Percentiles rank a stretch among this genome's conserved stretches.
Conservation (phyloP, 64 coral and sea anemone species). For the Catalaphyllia jardinei region DNA sequence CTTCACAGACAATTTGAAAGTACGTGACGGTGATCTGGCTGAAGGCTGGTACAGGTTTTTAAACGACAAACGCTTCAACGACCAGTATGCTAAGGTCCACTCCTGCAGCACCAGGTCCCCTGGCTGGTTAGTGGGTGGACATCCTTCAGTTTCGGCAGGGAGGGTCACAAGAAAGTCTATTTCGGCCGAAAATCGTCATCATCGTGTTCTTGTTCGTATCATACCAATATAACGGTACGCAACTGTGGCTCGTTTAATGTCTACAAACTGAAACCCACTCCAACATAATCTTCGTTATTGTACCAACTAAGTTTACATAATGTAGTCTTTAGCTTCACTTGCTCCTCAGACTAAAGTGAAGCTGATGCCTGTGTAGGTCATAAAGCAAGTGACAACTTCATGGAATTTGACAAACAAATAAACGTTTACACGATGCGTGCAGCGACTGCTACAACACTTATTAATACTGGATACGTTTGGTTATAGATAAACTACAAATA, state of each 20-base stretch:
- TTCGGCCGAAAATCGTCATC: constrained; percentile 20
- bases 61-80: constrained; percentile 23
- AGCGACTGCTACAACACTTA: too few species aligned
- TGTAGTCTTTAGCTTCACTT: neutral
- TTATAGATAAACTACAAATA: too few species aligned
- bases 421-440: too few species aligned
- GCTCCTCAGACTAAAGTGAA: too few species aligned
- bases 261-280: constrained; percentile 68
- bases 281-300: constrained; percentile 58
- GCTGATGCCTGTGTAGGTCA: too few species aligned
- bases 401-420: too few species aligned
- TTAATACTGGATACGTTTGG: too few species aligned
- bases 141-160: constrained; percentile 57
- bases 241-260: constrained; percentile 90
- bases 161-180: constrained; percentile 56
- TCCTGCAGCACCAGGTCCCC: constrained; percentile 26
- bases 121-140: constrained; percentile 61
- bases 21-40: constrained; percentile 36
- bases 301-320: neutral
- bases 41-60: constrained; percentile 84
- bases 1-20: too few species aligned
- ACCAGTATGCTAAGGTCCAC: neutral
- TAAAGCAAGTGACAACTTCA: too few species aligned
- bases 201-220: neutral
- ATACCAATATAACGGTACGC: constrained; percentile 47